Evolutionary conservation across 1,140 invertebrate genomes (phyloP).

Genomic region (Papilio dardanus): DNA sequence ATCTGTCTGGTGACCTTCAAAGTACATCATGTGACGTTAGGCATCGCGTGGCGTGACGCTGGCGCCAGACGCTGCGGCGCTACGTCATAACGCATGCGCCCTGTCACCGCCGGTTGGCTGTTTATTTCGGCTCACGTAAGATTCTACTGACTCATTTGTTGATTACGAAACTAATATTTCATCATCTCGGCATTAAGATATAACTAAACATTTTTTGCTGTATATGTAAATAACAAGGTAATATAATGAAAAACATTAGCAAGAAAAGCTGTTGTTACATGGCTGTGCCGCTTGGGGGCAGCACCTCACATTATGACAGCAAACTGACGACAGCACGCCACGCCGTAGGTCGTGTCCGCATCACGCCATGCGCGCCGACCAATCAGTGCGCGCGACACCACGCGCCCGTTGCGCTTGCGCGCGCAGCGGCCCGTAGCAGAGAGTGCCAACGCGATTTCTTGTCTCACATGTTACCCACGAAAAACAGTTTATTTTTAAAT

Average conservation of each 20-base stretch:
- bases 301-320: conserved; percentile 49
- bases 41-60: conserved; percentile 15
- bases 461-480: conserved; percentile 4
- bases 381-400: conserved; percentile 49
- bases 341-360: conserved; percentile 42
- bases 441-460: conserved; percentile 18
- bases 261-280: neutral
- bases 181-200: neutral
- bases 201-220: neutral
- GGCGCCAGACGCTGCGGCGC: conserved; percentile 27
- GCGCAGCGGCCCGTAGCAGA: neutral
- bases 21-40: conserved; percentile 25
- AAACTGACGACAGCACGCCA: conserved; percentile 39
- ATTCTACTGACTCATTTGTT: neutral
- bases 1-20: conserved; percentile 24
- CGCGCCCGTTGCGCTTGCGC: conserved; percentile 30
- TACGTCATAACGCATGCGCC: conserved; percentile 21
- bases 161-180: neutral
- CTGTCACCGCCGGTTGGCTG: neutral
- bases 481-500: conserved; percentile 13
- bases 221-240: neutral
- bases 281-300: conserved; percentile 50
- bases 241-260: neutral
- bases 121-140: conserved; percentile 3
- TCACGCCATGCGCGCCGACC: conserved; percentile 61